phyloP scores from a whole-genome alignment of 2,888 invertebrate species.

The Acleris literana region DNA sequence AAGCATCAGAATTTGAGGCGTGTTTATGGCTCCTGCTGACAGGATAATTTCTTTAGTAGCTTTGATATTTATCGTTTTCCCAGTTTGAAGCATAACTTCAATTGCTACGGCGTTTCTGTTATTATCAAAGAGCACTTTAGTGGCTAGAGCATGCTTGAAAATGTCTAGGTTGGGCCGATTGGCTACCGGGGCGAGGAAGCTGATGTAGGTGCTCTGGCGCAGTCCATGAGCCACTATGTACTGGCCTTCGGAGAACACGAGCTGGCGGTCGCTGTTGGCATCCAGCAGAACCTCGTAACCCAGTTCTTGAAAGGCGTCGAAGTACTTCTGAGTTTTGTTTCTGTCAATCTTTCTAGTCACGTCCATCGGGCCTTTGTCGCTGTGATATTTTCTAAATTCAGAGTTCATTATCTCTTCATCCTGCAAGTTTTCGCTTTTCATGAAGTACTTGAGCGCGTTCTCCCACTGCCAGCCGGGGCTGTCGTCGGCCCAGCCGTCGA shows the following conservation, averaged over 20 bases:
- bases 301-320: slow-evolving; percentile 15
- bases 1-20: slow-evolving; percentile 35
- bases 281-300: slow-evolving; percentile 21
- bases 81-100: slow-evolving; percentile 5
- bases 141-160: slow-evolving; percentile 17
- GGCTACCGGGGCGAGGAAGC: slow-evolving; percentile 11
- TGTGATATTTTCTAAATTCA: slow-evolving; percentile 14
- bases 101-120: slow-evolving; percentile 19
- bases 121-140: slow-evolving; percentile 24
- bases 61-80: slow-evolving; percentile 14
- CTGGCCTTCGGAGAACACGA: slow-evolving; percentile 31
- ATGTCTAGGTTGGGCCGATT: slow-evolving; percentile 26
- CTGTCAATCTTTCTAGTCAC: slow-evolving; percentile 18
- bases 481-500: slow-evolving; percentile 18
- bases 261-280: slow-evolving; percentile 24
- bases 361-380: slow-evolving; percentile 16
- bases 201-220: slow-evolving; percentile 23
- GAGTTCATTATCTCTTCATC: slow-evolving; percentile 25
- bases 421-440: slow-evolving; percentile 28
- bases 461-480: slow-evolving; percentile 31
- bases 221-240: slow-evolving; percentile 20
- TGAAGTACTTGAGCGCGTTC: slow-evolving; percentile 30
- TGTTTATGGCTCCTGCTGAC: slow-evolving; percentile 34
- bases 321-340: slow-evolving; percentile 18
- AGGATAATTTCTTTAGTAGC: slow-evolving; percentile 28